phyloP scores from a whole-genome alignment of 2,888 invertebrate species.

The Dasysyrphus tricinctus region DNA sequence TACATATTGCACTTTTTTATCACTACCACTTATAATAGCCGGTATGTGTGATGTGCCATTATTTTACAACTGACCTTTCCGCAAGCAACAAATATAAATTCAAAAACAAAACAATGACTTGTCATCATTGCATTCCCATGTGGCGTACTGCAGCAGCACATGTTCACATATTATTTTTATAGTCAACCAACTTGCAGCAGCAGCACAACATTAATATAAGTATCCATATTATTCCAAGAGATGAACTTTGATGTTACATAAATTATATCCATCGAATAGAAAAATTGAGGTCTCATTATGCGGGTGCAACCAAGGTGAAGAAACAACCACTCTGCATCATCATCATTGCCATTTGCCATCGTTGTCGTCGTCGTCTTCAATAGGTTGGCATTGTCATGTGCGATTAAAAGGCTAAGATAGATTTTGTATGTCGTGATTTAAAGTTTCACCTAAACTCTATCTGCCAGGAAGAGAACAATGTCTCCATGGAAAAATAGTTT shows the following conservation, averaged over 20 bases:
- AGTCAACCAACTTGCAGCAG: neutral
- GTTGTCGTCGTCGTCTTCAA: neutral
- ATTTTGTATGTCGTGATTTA: conserved; percentile 62
- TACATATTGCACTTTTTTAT: conserved; percentile 20
- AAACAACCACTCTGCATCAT: conserved; percentile 46
- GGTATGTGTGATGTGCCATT: conserved; percentile 9
- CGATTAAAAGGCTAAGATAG: conserved; percentile 56
- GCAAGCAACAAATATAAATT: conserved; percentile 33
- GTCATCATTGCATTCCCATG: conserved; percentile 54
- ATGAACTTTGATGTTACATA: conserved; percentile 74
- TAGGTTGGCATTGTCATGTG: conserved; percentile 15
- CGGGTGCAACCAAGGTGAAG: conserved; percentile 74
- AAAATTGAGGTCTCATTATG: conserved; percentile 73
- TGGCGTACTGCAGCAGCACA: conserved; percentile 17
- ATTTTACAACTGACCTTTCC: conserved; percentile 70
- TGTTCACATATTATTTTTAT: conserved; percentile 15
- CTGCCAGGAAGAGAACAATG: conserved; percentile 59
- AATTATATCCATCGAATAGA: conserved; percentile 50
- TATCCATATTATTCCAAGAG: conserved; percentile 27
- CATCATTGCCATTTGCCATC: conserved; percentile 3
- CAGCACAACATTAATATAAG: conserved; percentile 16
- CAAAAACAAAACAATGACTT: conserved; percentile 37
- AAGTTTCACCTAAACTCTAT: conserved; percentile 36
- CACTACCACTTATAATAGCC: neutral
- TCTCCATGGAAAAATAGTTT: neutral